Evolutionary conservation across 2,888 invertebrate species (phyloP).

Genomic region (Cantharis nigra): DNA sequence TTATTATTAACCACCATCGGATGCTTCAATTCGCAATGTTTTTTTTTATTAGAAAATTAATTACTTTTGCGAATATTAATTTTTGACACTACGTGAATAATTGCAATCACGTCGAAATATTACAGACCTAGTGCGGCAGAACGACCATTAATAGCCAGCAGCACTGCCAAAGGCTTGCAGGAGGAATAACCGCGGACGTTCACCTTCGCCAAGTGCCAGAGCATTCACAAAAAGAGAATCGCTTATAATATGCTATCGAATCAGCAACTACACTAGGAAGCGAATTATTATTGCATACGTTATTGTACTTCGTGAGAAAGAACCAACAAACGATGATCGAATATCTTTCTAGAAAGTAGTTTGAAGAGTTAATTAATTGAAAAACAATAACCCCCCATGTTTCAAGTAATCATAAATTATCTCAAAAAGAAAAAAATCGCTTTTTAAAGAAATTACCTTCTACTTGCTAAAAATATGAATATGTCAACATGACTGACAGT

Average conservation of each 20-base stretch:
- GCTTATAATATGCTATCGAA: slow-evolving; percentile 41
- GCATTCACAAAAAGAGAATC: slow-evolving; percentile 49
- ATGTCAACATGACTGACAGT: background rate
- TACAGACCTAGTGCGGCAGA: slow-evolving; percentile 30
- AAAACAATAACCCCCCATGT: background rate
- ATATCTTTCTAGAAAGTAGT: background rate
- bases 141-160: slow-evolving; percentile 42
- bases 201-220: slow-evolving; percentile 50
- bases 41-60: background rate
- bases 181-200: slow-evolving; percentile 55
- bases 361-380: background rate
- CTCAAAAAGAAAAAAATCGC: background rate
- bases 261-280: slow-evolving; percentile 51
- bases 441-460: background rate
- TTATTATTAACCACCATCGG: background rate
- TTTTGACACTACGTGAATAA: slow-evolving; percentile 5
- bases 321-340: background rate
- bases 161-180: slow-evolving; percentile 42
- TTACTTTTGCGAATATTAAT: background rate
- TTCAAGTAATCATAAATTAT: background rate
- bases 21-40: background rate
- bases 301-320: slow-evolving; percentile 51
- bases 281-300: slow-evolving; percentile 49
- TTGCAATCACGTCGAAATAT: slow-evolving; percentile 16
- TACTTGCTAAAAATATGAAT: background rate